phyloP scores from a whole-genome alignment of 2,797 vertebrate species.

The Percopsis omiscomaycus region DNA sequence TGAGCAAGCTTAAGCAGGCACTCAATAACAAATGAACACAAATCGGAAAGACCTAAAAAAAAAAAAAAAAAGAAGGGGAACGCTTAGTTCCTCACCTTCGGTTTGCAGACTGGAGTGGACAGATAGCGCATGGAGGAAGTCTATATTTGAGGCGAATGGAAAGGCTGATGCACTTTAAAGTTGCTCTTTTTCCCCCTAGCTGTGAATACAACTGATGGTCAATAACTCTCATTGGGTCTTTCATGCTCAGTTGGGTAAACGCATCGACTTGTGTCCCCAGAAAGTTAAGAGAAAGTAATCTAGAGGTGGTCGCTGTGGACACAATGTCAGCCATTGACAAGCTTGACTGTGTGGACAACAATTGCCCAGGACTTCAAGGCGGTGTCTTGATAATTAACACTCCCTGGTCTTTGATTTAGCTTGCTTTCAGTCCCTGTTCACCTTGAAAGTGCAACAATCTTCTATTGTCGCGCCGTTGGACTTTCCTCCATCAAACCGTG shows the following conservation, averaged over 20 bases:
- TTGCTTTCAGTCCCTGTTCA: constrained; percentile 45
- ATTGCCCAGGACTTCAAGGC: constrained; percentile 72
- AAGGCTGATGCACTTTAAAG: constrained; percentile 65
- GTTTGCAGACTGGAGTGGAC: constrained; percentile 10
- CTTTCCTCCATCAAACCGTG: constrained; percentile 49
- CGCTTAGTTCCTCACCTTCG: background rate
- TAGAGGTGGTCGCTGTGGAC: constrained; percentile 77
- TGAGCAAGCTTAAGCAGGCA: constrained; percentile 46
- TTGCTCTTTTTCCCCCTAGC: constrained; percentile 65
- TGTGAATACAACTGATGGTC: constrained; percentile 66
- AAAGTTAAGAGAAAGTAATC: constrained; percentile 79
- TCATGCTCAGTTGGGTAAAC: constrained; percentile 86
- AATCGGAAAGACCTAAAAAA: background rate
- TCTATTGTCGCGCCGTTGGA: constrained; percentile 56
- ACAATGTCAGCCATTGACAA: constrained; percentile 80
- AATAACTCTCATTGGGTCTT: constrained; percentile 79
- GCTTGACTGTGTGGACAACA: constrained; percentile 76
- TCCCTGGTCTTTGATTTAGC: constrained; percentile 66
- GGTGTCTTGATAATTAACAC: constrained; percentile 69
- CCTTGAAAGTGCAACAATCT: constrained; percentile 59
- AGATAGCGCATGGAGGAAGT: constrained; percentile 39
- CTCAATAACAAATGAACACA: constrained; percentile 49
- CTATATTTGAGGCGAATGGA: constrained; percentile 62
- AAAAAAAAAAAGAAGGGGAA: background rate
- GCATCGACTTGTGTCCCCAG: constrained; percentile 81